These are phyloP conservation scores for Cynocephalus volans DNA, from an alignment of 2,113 vertebrate species.

Conservation along the genomic window DNA sequence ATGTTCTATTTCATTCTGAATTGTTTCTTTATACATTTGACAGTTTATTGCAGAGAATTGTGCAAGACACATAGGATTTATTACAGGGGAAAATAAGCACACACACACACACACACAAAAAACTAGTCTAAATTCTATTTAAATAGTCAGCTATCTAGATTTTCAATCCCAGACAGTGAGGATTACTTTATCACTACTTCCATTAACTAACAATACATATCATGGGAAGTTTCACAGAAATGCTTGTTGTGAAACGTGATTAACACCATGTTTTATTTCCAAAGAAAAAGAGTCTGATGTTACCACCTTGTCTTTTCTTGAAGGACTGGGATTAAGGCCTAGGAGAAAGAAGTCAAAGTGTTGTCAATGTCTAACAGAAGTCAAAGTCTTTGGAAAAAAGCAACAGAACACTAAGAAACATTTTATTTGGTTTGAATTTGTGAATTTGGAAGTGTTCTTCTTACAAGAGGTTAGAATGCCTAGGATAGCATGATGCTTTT, in stretches of 20 bases:
- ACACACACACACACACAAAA: not conserved
- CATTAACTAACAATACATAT: not conserved
- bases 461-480: constrained; percentile 30
- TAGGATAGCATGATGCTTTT: not conserved
- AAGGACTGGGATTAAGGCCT: not conserved
- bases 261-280: not conserved
- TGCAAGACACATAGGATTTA: not conserved
- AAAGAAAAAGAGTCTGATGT: not conserved
- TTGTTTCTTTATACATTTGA: constrained; percentile 50
- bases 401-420: not conserved
- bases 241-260: not conserved
- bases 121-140: not conserved
- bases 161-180: not conserved
- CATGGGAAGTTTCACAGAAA: constrained; percentile 3
- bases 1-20: constrained; percentile 40
- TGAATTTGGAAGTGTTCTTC: not conserved
- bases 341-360: not conserved
- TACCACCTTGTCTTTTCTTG: constrained; percentile 28
- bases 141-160: not conserved
- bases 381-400: constrained; percentile 33
- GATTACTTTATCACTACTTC: not conserved
- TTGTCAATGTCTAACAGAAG: not conserved
- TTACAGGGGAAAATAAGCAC: not conserved
- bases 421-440: constrained; percentile 37
- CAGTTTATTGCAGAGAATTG: constrained; percentile 45